A percentile compares a stretch with the other conserved stretches of the same genome.
phyloP scores from a whole-genome alignment of 2,888 invertebrate species.

The Pyrrhosoma nymphula region DNA sequence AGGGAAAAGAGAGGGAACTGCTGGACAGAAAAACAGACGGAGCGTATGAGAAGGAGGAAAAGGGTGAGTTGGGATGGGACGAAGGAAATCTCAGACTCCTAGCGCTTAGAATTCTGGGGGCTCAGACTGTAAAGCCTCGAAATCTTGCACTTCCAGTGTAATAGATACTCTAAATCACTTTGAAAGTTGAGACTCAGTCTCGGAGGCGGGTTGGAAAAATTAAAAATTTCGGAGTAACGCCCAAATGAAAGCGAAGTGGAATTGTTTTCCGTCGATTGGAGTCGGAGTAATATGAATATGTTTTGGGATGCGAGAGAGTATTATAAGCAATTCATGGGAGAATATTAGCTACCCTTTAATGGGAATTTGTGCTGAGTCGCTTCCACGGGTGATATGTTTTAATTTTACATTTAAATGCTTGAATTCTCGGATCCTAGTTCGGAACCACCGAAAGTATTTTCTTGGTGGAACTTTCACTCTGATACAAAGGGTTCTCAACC shows the following conservation, averaged over 20 bases:
- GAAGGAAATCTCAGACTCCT: neutral
- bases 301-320: neutral
- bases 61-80: neutral
- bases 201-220: neutral
- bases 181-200: neutral
- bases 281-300: neutral
- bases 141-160: neutral
- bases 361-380: neutral
- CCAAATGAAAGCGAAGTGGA: neutral
- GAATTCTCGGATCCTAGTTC: no score
- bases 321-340: neutral
- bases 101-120: neutral
- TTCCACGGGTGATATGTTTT: no score
- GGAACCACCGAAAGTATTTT: no score
- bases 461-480: no score
- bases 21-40: neutral
- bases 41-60: neutral
- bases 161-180: constrained; percentile 14
- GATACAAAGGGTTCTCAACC: no score
- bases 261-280: neutral
- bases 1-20: neutral
- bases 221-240: neutral
- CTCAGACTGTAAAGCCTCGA: neutral
- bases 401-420: neutral
- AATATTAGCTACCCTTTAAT: no score